Percentiles rank a stretch among this genome's conserved stretches.
These are phyloP conservation scores for Andrena hattorfiana DNA, from an alignment of 2,888 invertebrate species.

Conservation along the genomic window DNA sequence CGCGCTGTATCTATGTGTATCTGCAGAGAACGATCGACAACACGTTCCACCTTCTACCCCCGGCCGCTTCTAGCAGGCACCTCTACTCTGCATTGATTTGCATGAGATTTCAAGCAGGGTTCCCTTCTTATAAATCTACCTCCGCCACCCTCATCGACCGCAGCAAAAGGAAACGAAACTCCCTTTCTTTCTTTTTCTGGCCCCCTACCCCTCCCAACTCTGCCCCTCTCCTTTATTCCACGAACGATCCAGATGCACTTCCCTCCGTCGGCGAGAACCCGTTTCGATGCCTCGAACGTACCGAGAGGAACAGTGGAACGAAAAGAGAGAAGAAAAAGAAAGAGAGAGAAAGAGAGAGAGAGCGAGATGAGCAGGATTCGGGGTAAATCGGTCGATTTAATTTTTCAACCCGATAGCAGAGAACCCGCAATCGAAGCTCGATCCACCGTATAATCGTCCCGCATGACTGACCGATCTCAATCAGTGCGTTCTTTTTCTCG, in stretches of 20 bases:
- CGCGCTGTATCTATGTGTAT: slow-evolving; percentile 72
- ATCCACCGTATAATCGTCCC: slow-evolving; percentile 54
- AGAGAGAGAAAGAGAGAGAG: neutral
- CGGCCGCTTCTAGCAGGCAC: slow-evolving; percentile 51
- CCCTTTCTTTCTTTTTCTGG: slow-evolving; percentile 36
- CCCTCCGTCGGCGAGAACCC: slow-evolving; percentile 24
- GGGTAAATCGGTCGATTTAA: slow-evolving; percentile 51
- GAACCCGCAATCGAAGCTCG: slow-evolving; percentile 38
- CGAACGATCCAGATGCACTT: slow-evolving; percentile 35
- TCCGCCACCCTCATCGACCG: slow-evolving; percentile 60
- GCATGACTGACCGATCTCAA: slow-evolving; percentile 60
- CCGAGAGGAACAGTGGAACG: neutral
- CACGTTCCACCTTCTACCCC: slow-evolving; percentile 59
- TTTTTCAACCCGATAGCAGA: slow-evolving; percentile 42
- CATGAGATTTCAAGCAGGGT: slow-evolving; percentile 79
- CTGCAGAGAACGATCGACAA: slow-evolving; percentile 76
- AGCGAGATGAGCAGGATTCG: slow-evolving; percentile 10
- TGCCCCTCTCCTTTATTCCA: slow-evolving; percentile 15
- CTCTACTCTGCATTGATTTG: slow-evolving; percentile 80
- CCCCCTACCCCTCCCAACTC: neutral
- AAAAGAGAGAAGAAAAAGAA: neutral
- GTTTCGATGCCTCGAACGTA: slow-evolving; percentile 26
- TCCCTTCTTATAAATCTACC: slow-evolving; percentile 78
- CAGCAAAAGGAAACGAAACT: slow-evolving; percentile 70
- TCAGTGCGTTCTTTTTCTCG: slow-evolving; percentile 32